Base-by-base conservation (phyloP, 2,888 invertebrate species). In the Fissipunctia ypsillon region DNA sequence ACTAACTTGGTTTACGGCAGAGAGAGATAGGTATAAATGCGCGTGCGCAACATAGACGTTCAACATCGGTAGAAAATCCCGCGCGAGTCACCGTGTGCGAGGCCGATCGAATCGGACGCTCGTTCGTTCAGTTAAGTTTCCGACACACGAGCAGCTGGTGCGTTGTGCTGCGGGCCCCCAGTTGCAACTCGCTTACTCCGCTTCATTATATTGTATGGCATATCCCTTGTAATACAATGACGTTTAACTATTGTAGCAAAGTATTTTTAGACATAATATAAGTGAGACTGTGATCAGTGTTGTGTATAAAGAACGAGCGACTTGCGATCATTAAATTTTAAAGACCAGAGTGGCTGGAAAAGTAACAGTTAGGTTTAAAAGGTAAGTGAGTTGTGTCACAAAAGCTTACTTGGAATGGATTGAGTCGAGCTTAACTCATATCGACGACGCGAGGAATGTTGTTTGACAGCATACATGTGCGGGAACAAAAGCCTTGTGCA, bases 401-500 rank as follows among this genome's bases (percentile, higher is more conserved):
- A 94, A 95, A 95, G 94, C 93, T 95, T 93, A 89, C 93, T n/a
- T 90, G 85, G 87, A 90, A 91, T 90, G 93, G 91, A 94, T 94
- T 92, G 93, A 93, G 93, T 93, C 93, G 93, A 94, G 95, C 93
- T 94, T 93, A 93, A 94, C 93, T 93, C 92, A 94, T 94, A 95
- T 95, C 94, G 94, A 93, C 94, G 93, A 93, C 91, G 93, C 90
- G 91, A 93, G 96, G 96, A 96, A 96, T 96, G 96, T 93, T 91
- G 96, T 94, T 94, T 94, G 96, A 96, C 96, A 94, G 95, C 95
- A 94, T 95, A 94, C 94, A 94, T 94, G 92, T 95, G 93, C 94
- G 94, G 94, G 95, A 96, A 96, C 95, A 96, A 96, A 95, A 96
- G 96, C 94, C 94, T 94, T 94, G 91, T 94, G 94, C 94, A 94